Percentiles rank a stretch among this genome's conserved stretches.
These are phyloP conservation scores for Nyctalus aviator DNA, from an alignment of 2,797 vertebrate species.

Conservation along the genomic window DNA sequence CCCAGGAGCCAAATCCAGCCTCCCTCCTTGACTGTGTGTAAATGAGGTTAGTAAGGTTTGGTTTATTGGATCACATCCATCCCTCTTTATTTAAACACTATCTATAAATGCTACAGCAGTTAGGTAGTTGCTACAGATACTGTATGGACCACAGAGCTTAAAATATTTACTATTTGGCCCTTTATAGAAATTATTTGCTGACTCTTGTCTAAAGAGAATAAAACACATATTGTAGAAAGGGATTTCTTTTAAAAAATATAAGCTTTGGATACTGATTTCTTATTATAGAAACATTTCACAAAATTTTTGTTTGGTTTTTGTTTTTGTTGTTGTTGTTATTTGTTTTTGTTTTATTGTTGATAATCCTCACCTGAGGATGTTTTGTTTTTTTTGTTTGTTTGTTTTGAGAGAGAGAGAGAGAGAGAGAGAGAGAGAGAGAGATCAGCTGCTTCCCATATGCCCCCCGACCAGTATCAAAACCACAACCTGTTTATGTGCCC, in stretches of 20 bases:
- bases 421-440: not conserved
- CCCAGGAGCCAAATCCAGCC: not conserved
- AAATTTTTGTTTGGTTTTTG: not conserved
- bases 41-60: not conserved
- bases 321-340: not conserved
- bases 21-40: not conserved
- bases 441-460: not conserved
- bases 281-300: constrained; percentile 40
- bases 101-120: not conserved
- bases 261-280: not conserved
- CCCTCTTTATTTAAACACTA: not conserved
- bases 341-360: too few species aligned
- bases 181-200: constrained; percentile 23
- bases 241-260: not conserved
- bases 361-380: too few species aligned
- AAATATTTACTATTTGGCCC: not conserved
- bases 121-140: constrained; percentile 8
- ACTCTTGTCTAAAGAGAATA: not conserved
- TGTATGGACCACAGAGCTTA: not conserved
- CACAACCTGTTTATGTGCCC: not conserved
- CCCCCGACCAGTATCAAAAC: not conserved
- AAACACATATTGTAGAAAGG: not conserved
- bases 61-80: not conserved
- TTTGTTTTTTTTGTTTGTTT: too few species aligned
- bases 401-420: not conserved